phyloP scores from a whole-genome alignment of 64 coral and sea anemone genomes.

The Stylophora pistillata region DNA sequence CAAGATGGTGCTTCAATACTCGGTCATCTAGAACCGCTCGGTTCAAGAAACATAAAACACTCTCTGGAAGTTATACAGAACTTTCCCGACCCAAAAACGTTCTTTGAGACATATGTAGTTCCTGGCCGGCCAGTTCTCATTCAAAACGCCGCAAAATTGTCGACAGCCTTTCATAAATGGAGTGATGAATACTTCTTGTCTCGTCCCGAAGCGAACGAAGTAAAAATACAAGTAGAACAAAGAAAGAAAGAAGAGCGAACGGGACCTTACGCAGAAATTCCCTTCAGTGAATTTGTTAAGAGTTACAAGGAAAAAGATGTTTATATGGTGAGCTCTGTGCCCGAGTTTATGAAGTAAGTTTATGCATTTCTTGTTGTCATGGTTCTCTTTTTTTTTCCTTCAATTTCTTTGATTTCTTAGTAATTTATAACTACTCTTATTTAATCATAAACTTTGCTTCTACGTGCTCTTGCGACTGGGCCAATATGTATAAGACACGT shows the following conservation, averaged over 20 bases:
- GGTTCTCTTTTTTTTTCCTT: too few relatives aligned
- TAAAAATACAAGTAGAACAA: conserved; percentile 47
- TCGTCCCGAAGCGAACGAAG: conserved; percentile 44
- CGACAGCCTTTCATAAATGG: conserved; percentile 71
- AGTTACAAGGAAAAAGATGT: conserved; percentile 69
- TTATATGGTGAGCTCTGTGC: conserved; percentile 88
- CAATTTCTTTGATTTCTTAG: too few relatives aligned
- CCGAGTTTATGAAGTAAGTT: conserved; percentile 75
- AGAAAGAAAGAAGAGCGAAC: conserved; percentile 76
- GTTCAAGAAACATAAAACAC: conserved; percentile 23
- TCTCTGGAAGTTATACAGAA: conserved; percentile 38
- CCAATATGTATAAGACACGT: too few relatives aligned
- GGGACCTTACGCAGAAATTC: conserved; percentile 40
- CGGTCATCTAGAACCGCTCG: conserved; percentile 78
- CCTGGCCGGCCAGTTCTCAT: conserved; percentile 70
- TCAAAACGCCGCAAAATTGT: conserved; percentile 55
- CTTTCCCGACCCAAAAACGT: conserved; percentile 60
- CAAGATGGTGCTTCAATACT: conserved; percentile 5
- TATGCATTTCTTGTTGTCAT: not conserved
- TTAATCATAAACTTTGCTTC: too few relatives aligned
- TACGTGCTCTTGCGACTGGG: too few relatives aligned
- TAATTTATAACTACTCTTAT: too few relatives aligned
- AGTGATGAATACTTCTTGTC: conserved; percentile 85
- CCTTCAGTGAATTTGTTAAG: conserved; percentile 75
- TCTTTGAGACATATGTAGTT: conserved; percentile 65